A percentile compares a stretch with the other conserved stretches of the same genome.
These are phyloP conservation scores for Chionomys nivalis DNA, from an alignment of 2,113 vertebrate genomes.

Conservation along the genomic window DNA sequence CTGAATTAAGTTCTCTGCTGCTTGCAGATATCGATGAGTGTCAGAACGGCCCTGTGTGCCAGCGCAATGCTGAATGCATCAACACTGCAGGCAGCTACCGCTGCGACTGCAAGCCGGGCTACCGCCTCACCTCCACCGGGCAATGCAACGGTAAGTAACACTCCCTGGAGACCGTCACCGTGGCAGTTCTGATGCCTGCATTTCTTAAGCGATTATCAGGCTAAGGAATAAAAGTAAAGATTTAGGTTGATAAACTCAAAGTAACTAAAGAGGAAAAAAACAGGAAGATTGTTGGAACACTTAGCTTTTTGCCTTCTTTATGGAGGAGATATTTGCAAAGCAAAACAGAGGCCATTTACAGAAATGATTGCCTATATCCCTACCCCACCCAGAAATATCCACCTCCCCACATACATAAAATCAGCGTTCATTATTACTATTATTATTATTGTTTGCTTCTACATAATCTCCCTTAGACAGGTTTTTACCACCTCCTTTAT, in stretches of 20 bases:
- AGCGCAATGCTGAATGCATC: conserved; percentile 94
- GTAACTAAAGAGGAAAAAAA: neutral
- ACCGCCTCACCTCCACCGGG: conserved; percentile 93
- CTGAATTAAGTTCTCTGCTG: conserved; percentile 52
- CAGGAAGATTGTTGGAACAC: neutral
- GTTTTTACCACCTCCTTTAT: neutral
- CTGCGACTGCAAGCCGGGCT: conserved; percentile 96
- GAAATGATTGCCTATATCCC: neutral
- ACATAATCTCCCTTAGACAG: neutral
- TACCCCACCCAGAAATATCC: neutral
- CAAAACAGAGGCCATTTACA: neutral
- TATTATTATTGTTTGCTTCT: neutral
- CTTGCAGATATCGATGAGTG: conserved; percentile 96
- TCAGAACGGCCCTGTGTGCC: conserved; percentile 96
- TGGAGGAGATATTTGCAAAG: neutral
- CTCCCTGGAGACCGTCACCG: rapidly evolving
- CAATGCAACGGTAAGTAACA: conserved; percentile 91
- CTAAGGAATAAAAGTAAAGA: neutral
- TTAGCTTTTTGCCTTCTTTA: neutral
- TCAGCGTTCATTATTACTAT: neutral
- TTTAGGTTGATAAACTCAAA: neutral
- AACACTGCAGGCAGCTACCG: conserved; percentile 96
- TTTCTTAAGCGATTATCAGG: neutral
- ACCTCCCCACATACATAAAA: neutral
- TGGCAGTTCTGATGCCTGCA: rapidly evolving